These are phyloP conservation scores for Oxyura jamaicensis DNA, from an alignment of 2,113 vertebrate genomes.

Conservation along the genomic window DNA sequence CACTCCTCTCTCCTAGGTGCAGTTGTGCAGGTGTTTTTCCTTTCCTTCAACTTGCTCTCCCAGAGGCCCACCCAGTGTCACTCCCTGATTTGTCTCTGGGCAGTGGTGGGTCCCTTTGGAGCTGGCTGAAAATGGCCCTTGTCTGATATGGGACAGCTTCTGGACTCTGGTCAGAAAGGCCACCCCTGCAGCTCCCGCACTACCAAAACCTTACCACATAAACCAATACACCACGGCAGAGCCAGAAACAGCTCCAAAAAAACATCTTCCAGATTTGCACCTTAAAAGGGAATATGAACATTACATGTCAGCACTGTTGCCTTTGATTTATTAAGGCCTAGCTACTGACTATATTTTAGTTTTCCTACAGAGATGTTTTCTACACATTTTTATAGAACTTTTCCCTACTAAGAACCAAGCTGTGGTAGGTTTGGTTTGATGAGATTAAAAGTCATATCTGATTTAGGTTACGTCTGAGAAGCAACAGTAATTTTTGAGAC, in stretches of 20 bases:
- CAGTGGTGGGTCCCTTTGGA: too few species aligned
- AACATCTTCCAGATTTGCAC: background rate
- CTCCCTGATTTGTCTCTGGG: too few species aligned
- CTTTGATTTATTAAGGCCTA: background rate
- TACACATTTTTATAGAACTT: background rate
- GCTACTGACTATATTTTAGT: accelerated
- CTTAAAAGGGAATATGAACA: background rate
- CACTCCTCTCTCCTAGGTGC: too few species aligned
- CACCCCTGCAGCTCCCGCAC: too few species aligned
- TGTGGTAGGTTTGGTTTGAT: background rate
- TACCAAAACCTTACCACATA: too few species aligned
- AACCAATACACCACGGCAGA: background rate
- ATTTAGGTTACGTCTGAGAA: background rate
- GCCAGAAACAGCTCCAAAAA: background rate
- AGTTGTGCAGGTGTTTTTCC: too few species aligned
- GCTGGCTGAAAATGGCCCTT: too few species aligned
- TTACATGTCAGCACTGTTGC: background rate
- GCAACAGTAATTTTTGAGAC: background rate
- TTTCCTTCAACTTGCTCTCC: too few species aligned
- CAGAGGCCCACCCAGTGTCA: too few species aligned
- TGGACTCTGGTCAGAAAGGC: too few species aligned
- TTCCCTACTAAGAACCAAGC: background rate
- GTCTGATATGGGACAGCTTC: too few species aligned
- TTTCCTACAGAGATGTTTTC: background rate
- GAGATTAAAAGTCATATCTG: background rate